A percentile compares a stretch with the other conserved stretches of the same genome.
Evolutionary conservation across 1,140 invertebrate genomes (phyloP).

Genomic region (Sweltsa coloradensis): DNA sequence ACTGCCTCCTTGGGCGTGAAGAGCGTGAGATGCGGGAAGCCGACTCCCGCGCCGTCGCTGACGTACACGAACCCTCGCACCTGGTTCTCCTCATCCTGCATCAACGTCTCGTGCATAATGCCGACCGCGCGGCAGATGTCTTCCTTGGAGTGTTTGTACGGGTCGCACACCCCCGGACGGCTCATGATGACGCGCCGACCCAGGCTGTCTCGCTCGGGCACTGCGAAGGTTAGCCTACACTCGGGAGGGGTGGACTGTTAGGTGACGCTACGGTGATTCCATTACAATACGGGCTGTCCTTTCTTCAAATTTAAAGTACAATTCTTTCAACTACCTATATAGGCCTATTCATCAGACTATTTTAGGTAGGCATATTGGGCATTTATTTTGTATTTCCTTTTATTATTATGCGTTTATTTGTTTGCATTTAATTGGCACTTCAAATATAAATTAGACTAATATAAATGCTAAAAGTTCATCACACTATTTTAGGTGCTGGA

Average conservation of each 20-base stretch:
- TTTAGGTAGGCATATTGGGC: too few relatives aligned
- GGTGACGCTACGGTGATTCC: slow-evolving; percentile 19
- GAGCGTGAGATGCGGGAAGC: slow-evolving; percentile 58
- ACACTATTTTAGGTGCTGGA: too few relatives aligned
- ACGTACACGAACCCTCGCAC: slow-evolving; percentile 59
- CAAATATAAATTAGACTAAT: too few relatives aligned
- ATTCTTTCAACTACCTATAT: too few relatives aligned
- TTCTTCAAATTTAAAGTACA: too few relatives aligned
- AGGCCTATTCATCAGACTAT: too few relatives aligned
- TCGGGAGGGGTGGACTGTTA: slow-evolving; percentile 45
- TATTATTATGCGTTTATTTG: too few relatives aligned
- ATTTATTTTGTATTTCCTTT: too few relatives aligned
- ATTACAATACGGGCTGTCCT: too few relatives aligned
- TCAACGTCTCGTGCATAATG: slow-evolving; percentile 62
- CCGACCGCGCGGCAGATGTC: slow-evolving; percentile 69
- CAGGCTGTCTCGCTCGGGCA: slow-evolving; percentile 58
- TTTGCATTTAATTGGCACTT: too few relatives aligned
- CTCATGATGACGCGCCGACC: slow-evolving; percentile 67
- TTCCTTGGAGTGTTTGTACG: slow-evolving; percentile 59
- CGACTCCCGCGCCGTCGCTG: slow-evolving; percentile 55
- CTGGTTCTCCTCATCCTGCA: slow-evolving; percentile 73
- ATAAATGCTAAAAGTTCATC: too few relatives aligned
- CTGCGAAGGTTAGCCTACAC: too few relatives aligned
- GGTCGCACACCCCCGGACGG: slow-evolving; percentile 68
- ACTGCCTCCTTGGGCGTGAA: slow-evolving; percentile 65